Percentiles rank a stretch among this genome's conserved stretches.
Conservation (phyloP, 2,888 invertebrate species). For the Monopis laevigella region DNA sequence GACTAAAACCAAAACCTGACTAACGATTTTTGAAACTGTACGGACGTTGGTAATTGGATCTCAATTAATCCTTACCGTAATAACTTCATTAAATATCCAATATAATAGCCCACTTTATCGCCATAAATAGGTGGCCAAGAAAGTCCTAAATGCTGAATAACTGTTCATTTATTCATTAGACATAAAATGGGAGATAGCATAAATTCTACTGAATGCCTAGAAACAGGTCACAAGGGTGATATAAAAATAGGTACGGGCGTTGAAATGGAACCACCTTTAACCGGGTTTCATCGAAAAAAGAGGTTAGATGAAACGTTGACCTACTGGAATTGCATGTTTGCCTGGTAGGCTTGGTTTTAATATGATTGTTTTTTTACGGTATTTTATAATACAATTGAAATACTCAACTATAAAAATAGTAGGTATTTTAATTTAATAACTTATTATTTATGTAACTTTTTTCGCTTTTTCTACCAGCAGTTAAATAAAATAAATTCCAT, state of each 20-base stretch:
- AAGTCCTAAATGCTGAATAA: neutral
- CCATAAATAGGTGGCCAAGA: neutral
- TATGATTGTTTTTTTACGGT: neutral
- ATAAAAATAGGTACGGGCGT: constrained; percentile 22
- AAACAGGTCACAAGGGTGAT: constrained; percentile 14
- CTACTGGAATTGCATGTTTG: neutral
- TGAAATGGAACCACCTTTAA: constrained; percentile 23
- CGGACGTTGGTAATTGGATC: no score
- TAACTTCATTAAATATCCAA: no score
- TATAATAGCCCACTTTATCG: no score
- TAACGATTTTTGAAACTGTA: no score
- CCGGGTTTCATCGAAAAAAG: constrained; percentile 30
- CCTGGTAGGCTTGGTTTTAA: neutral
- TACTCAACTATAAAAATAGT: no score
- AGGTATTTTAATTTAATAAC: no score
- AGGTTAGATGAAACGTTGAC: constrained; percentile 11
- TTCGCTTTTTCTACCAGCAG: no score
- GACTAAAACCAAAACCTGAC: no score
- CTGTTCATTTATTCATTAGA: neutral
- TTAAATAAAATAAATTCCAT: no score
- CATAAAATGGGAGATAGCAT: neutral
- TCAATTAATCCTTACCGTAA: no score
- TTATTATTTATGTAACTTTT: no score
- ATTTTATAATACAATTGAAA: no score
- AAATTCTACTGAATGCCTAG: neutral